A percentile compares a stretch with the other conserved stretches of the same genome.
Conservation (phyloP, 2,888 invertebrate species). For the Iselma pallidipennis region DNA sequence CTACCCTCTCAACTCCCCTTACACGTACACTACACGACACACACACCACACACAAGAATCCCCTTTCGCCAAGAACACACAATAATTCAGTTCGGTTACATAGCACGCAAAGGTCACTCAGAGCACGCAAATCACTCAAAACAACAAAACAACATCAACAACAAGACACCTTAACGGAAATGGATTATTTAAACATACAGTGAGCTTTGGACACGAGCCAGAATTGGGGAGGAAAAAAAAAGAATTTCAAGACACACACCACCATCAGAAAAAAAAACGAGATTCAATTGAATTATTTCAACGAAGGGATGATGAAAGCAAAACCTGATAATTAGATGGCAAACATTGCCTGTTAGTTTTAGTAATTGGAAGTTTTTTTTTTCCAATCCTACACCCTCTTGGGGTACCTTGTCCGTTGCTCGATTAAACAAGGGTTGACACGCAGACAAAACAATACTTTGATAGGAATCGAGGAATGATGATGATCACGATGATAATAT, state of each 20-base stretch:
- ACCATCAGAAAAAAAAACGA: background rate
- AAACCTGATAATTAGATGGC: conserved; percentile 13
- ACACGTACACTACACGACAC: background rate
- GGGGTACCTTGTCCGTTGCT: background rate
- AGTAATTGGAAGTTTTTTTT: conserved; percentile 15
- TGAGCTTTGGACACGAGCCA: background rate
- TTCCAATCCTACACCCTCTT: background rate
- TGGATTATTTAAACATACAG: background rate
- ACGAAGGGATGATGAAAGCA: conserved; percentile 3
- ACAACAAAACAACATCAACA: conserved; percentile 15
- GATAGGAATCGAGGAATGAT: too few species aligned
- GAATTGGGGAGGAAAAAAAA: background rate
- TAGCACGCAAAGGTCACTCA: conserved; percentile 44
- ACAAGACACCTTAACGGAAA: conserved; percentile 4
- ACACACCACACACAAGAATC: background rate
- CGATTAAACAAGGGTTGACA: background rate
- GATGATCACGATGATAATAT: too few species aligned
- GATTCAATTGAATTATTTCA: conserved; percentile 15
- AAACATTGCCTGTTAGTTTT: conserved; percentile 20
- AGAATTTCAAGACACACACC: background rate
- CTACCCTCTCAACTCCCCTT: too few species aligned
- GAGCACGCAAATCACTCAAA: conserved; percentile 37
- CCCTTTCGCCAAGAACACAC: conserved; percentile 12
- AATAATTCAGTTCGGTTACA: conserved; percentile 23
- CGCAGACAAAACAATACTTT: background rate